A percentile compares a stretch with the other conserved stretches of the same genome.
phyloP scores from a whole-genome alignment of 2,113 vertebrate genomes.

The Todiramphus chloris region DNA sequence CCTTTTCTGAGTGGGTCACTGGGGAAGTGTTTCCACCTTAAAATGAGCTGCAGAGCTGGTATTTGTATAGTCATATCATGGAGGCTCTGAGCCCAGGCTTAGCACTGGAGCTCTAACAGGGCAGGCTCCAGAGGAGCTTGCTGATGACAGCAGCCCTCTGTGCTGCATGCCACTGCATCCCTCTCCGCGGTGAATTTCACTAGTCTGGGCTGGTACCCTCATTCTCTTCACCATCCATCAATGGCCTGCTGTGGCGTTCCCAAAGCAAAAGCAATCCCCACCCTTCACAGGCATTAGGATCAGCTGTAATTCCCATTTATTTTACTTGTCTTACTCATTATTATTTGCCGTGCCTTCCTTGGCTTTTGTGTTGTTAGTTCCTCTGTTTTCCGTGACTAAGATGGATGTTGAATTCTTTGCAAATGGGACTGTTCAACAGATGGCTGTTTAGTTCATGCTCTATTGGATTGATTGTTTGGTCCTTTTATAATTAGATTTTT shows the following conservation, averaged over 20 bases:
- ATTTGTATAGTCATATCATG: neutral
- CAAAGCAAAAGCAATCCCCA: neutral
- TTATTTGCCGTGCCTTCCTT: neutral
- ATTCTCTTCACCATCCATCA: neutral
- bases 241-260: rapidly evolving
- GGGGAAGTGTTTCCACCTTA: neutral
- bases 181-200: neutral
- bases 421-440: constrained; percentile 50
- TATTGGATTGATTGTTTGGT: constrained; percentile 45
- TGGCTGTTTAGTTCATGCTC: constrained; percentile 53
- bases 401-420: constrained; percentile 42
- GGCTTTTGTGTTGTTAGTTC: neutral
- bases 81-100: neutral
- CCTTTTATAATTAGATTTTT: constrained; percentile 55
- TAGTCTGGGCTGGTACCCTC: neutral
- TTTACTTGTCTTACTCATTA: neutral
- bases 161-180: rapidly evolving
- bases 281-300: neutral
- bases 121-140: neutral
- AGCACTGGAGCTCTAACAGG: neutral
- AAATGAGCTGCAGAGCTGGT: neutral
- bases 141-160: neutral
- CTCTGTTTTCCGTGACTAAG: neutral
- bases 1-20: neutral
- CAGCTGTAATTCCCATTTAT: neutral